Conservation (phyloP, 2,797 vertebrate genomes). For the Dendrocincla tyrannina region DNA sequence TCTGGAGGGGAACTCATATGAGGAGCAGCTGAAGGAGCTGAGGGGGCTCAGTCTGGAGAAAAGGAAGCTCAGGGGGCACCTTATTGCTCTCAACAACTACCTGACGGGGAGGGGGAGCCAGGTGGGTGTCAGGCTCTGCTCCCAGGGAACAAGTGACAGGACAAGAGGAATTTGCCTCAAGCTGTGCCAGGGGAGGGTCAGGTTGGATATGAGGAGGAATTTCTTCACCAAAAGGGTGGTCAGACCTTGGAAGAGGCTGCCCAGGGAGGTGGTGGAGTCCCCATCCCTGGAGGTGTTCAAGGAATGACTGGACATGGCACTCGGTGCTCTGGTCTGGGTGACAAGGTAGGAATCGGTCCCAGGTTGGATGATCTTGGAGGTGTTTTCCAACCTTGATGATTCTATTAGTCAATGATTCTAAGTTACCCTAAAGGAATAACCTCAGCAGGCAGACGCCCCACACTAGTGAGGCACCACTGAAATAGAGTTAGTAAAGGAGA, state of each 20-base stretch:
- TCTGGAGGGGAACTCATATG: background rate
- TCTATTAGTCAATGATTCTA: background rate
- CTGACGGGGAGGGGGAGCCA: background rate
- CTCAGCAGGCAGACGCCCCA: background rate
- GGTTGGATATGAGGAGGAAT: background rate
- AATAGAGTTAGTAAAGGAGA: background rate
- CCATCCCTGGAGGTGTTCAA: too few relatives aligned
- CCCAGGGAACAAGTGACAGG: background rate
- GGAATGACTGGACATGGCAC: rapidly evolving
- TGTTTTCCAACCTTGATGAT: background rate
- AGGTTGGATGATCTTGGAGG: background rate
- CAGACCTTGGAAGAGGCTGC: rapidly evolving
- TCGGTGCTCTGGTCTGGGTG: too few relatives aligned
- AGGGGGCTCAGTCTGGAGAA: too few relatives aligned
- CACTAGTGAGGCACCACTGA: background rate
- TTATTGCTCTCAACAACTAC: background rate
- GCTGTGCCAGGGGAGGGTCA: rapidly evolving
- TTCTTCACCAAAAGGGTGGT: rapidly evolving
- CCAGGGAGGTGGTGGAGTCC: rapidly evolving
- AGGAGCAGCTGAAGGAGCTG: background rate
- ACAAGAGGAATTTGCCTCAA: rapidly evolving
- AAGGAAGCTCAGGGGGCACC: too few relatives aligned
- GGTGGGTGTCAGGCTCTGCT: background rate
- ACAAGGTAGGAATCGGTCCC: background rate
- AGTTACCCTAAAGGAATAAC: background rate